Conservation (phyloP, 2,797 vertebrate species). For the Dicrostonyx torquatus region DNA sequence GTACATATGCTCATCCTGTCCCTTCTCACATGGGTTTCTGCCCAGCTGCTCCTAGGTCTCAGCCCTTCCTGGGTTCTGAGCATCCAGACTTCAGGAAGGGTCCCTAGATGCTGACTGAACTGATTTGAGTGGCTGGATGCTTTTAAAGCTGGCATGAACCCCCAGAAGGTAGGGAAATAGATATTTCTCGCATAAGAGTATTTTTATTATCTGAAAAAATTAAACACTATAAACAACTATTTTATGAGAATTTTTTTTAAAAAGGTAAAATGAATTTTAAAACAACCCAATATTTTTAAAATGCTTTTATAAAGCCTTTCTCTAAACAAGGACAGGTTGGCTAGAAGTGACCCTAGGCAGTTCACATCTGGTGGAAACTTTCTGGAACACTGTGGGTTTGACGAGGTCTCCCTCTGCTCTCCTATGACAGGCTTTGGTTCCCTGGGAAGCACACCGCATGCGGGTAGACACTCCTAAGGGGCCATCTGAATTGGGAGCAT, state of each 20-base stretch:
- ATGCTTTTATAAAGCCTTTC: neutral
- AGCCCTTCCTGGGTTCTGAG: neutral
- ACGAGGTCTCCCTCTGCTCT: neutral
- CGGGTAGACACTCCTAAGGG: conserved; percentile 42
- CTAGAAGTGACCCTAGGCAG: neutral
- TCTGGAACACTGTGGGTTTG: neutral
- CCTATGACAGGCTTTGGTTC: neutral
- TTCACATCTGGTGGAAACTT: conserved; percentile 39
- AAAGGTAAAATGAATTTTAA: neutral
- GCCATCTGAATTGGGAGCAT: neutral
- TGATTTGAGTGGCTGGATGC: neutral
- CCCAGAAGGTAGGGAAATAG: conserved; percentile 25
- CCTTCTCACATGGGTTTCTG: neutral
- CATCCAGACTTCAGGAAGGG: neutral
- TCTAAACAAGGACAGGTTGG: conserved; percentile 36
- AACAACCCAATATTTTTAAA: neutral
- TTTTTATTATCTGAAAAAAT: conserved; percentile 29
- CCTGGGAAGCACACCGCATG: neutral
- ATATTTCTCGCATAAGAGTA: conserved; percentile 48
- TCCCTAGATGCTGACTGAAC: neutral
- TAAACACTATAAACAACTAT: neutral
- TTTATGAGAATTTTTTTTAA: neutral
- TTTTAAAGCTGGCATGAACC: conserved; percentile 37
- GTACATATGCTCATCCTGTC: neutral
- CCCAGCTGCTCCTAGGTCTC: neutral